Evolutionary conservation across 2,113 vertebrate genomes (phyloP).

Genomic region (Cottus gobio): DNA sequence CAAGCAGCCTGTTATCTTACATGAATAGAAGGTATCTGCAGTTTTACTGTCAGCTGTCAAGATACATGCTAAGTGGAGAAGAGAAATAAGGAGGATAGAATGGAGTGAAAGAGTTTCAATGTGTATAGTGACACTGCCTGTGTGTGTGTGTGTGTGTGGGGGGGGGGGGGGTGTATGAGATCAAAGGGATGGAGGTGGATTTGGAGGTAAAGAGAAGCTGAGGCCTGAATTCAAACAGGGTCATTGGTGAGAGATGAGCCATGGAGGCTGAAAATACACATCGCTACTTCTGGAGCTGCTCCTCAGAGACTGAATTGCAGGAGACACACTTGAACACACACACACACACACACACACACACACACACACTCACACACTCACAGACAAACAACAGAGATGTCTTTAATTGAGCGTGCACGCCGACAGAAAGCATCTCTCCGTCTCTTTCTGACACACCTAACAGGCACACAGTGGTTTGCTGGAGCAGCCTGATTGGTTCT

Average conservation of each 20-base stretch:
- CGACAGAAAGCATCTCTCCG: not conserved
- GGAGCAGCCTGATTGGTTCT: slow-evolving; percentile 35
- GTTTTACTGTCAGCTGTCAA: not conserved
- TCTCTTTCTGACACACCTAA: not conserved
- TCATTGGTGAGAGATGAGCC: slow-evolving; percentile 51
- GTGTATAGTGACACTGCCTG: not conserved
- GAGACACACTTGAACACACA: slow-evolving; percentile 6
- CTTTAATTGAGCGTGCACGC: slow-evolving; percentile 10
- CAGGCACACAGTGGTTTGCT: slow-evolving; percentile 32
- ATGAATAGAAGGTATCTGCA: not conserved
- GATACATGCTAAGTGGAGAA: not conserved
- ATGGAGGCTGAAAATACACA: slow-evolving; percentile 48
- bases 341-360: slow-evolving; percentile 17
- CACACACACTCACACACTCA: not conserved
- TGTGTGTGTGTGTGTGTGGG: not conserved
- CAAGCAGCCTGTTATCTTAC: not conserved
- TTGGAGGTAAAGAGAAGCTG: slow-evolving; percentile 45
- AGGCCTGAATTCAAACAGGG: slow-evolving; percentile 46
- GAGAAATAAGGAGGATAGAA: not conserved
- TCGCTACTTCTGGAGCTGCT: slow-evolving; percentile 48
- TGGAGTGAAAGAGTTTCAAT: not conserved
- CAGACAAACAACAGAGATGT: slow-evolving; percentile 14
- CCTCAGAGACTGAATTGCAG: slow-evolving; percentile 38
- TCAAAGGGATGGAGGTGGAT: slow-evolving; percentile 42
- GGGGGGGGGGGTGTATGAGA: not conserved